Percentiles rank a stretch among this genome's conserved stretches.
These are phyloP conservation scores for Andrena haemorrhoa DNA, from an alignment of 2,888 invertebrate genomes.

Conservation along the genomic window DNA sequence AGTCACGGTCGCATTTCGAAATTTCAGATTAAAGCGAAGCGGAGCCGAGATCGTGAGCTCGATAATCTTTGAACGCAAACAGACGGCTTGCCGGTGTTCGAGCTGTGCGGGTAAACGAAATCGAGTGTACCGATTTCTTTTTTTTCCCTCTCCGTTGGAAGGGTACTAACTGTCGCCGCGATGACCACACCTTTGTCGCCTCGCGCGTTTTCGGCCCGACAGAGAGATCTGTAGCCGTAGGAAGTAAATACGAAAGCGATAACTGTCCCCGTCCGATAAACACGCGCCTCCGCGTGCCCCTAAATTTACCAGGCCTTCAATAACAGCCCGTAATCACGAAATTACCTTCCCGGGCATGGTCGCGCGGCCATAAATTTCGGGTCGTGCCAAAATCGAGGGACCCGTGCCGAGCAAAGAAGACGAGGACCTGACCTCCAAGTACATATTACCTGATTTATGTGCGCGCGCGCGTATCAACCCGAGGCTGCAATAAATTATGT, in stretches of 20 bases:
- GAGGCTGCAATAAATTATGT: slow-evolving; percentile 40
- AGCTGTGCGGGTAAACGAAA: slow-evolving; percentile 46
- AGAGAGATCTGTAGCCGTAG: slow-evolving; percentile 4
- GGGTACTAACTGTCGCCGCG: slow-evolving; percentile 5
- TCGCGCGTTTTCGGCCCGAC: slow-evolving; percentile 34
- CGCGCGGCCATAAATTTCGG: slow-evolving; percentile 44
- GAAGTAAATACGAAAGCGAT: slow-evolving; percentile 53
- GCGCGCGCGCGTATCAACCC: slow-evolving; percentile 16
- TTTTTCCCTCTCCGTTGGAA: slow-evolving; percentile 4
- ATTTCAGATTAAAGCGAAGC: slow-evolving; percentile 22
- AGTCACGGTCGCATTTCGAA: not conserved
- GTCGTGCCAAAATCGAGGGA: slow-evolving; percentile 53
- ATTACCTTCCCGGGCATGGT: slow-evolving; percentile 24
- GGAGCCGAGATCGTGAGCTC: slow-evolving; percentile 7
- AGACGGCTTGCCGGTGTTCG: slow-evolving; percentile 17
- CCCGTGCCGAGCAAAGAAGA: slow-evolving; percentile 6
- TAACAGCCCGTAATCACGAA: slow-evolving; percentile 34
- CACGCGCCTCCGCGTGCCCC: slow-evolving; percentile 11
- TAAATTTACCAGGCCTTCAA: slow-evolving; percentile 34
- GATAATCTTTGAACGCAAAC: slow-evolving; percentile 45
- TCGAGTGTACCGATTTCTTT: slow-evolving; percentile 36
- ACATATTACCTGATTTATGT: slow-evolving; percentile 38
- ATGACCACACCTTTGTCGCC: slow-evolving; percentile 55
- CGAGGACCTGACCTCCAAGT: slow-evolving; percentile 29
- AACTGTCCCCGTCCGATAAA: slow-evolving; percentile 34